Percentiles rank a stretch among this genome's conserved stretches.
These are phyloP conservation scores for Microhierax caerulescens DNA, from an alignment of 2,797 vertebrate species.

Conservation along the genomic window DNA sequence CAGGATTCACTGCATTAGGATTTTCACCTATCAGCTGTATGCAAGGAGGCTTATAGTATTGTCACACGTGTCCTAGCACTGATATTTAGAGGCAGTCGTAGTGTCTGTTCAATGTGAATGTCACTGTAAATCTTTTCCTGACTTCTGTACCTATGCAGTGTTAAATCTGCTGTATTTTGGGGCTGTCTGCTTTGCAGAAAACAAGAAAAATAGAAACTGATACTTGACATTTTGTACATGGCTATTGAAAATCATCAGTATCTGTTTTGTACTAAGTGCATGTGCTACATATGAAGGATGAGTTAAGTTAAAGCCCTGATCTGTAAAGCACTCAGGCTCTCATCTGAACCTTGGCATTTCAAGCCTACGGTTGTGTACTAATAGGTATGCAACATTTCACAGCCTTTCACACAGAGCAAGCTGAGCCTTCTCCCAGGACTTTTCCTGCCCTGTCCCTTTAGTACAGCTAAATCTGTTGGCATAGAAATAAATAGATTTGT, in stretches of 20 bases:
- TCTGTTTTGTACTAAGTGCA: background rate
- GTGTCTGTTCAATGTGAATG: background rate
- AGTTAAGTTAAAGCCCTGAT: background rate
- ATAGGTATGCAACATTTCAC: background rate
- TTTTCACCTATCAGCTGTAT: background rate
- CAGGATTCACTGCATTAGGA: background rate
- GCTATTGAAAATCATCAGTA: background rate
- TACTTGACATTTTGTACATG: background rate
- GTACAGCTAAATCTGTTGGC: background rate
- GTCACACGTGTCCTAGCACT: background rate
- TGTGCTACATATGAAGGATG: background rate
- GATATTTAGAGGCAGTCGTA: background rate
- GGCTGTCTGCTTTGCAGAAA: background rate
- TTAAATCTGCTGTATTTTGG: background rate
- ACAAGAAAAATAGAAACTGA: background rate
- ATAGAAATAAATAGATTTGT: background rate
- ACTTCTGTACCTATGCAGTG: background rate
- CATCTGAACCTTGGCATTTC: background rate
- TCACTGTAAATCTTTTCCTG: background rate
- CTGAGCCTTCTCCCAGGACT: background rate
- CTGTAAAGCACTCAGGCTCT: background rate
- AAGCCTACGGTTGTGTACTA: background rate
- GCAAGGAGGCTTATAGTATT: background rate
- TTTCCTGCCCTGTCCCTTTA: background rate
- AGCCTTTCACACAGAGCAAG: background rate